phyloP scores from a whole-genome alignment of 2,797 vertebrate genomes.

The Xenopus petersii region DNA sequence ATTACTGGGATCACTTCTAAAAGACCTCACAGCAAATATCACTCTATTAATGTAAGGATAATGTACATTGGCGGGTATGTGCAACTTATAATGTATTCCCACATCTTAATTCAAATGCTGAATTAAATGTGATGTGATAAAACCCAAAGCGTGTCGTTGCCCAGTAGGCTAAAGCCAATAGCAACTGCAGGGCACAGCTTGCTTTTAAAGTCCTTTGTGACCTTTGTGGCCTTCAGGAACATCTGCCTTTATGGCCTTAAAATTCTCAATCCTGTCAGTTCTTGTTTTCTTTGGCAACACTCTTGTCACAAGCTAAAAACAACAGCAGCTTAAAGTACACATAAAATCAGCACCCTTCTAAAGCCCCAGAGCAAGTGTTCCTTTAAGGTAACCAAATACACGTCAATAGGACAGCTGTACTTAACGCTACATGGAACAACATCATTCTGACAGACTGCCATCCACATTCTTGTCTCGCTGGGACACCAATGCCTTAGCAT shows the following conservation, averaged over 20 bases:
- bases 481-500: neutral
- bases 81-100: too few relatives aligned
- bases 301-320: neutral
- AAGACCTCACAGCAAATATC: too few relatives aligned
- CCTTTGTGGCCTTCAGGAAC: neutral
- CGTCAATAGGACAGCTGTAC: slow-evolving; percentile 3
- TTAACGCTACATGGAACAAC: slow-evolving; percentile 12
- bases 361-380: neutral
- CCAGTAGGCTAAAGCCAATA: too few relatives aligned
- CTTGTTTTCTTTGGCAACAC: slow-evolving; percentile 5
- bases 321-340: neutral
- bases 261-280: neutral
- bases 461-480: neutral
- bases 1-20: too few relatives aligned
- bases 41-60: too few relatives aligned
- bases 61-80: too few relatives aligned
- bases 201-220: neutral
- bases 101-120: too few relatives aligned
- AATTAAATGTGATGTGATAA: too few relatives aligned
- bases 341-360: neutral
- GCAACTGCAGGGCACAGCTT: neutral
- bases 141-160: too few relatives aligned
- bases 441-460: slow-evolving; percentile 4
- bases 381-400: slow-evolving; percentile 5
- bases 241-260: too few relatives aligned